These are phyloP conservation scores for Caenorhabditis remanei DNA, from an alignment of 1,140 invertebrate genomes.

Conservation along the genomic window DNA sequence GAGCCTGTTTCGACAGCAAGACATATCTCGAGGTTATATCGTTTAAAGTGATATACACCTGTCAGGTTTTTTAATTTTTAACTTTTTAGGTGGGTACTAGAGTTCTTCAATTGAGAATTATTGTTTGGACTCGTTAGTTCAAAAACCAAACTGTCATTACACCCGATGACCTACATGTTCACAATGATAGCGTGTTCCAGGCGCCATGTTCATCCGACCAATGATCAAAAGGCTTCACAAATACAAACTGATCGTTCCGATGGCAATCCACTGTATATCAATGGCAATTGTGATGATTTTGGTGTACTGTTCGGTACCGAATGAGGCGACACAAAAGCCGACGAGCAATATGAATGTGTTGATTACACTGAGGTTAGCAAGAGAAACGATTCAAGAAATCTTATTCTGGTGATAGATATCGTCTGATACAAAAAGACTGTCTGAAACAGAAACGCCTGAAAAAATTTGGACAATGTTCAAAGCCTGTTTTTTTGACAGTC, in stretches of 20 bases:
- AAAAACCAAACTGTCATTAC: conserved; percentile 50
- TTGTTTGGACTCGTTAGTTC: conserved; percentile 32
- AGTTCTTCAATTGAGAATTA: no score
- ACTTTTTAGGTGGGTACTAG: no score
- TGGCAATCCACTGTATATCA: conserved; percentile 11
- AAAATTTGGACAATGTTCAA: not conserved
- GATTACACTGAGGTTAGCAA: conserved; percentile 47
- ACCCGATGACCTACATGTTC: not conserved
- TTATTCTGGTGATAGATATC: not conserved
- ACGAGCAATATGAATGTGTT: conserved; percentile 6
- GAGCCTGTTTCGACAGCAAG: no score
- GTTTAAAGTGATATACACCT: no score
- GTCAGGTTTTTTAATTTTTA: no score
- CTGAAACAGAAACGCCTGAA: not conserved
- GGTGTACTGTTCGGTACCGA: conserved; percentile 51
- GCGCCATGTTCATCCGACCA: conserved; percentile 56
- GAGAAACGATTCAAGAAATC: not conserved
- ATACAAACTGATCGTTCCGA: conserved; percentile 59
- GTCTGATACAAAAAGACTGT: not conserved
- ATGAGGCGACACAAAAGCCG: conserved; percentile 38
- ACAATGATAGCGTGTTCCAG: not conserved
- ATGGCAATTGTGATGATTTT: conserved; percentile 31
- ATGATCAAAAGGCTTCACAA: conserved; percentile 53
- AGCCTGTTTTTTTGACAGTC: no score
- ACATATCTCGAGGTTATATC: no score